A percentile compares a stretch with the other conserved stretches of the same genome.
Conservation (phyloP, 2,888 invertebrate species). For the Chaitophorus viminalis region DNA sequence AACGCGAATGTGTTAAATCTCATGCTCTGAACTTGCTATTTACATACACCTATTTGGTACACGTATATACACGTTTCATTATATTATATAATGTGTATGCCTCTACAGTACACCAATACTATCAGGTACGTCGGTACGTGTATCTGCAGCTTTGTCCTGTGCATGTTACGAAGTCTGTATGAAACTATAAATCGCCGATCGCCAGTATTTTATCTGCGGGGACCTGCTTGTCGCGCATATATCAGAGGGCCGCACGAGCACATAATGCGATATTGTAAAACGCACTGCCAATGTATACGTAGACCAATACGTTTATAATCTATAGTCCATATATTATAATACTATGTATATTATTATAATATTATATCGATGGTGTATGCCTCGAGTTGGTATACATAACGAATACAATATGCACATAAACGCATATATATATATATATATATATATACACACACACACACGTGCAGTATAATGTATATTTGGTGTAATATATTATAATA, state of each 20-base stretch:
- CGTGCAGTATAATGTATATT: background rate
- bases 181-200: conserved; percentile 35
- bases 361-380: background rate
- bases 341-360: too few relatives aligned
- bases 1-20: too few relatives aligned
- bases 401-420: background rate
- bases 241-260: background rate
- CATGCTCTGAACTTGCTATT: too few relatives aligned
- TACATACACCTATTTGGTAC: too few relatives aligned
- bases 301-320: too few relatives aligned
- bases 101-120: background rate
- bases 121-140: conserved; percentile 20
- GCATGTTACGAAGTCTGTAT: background rate
- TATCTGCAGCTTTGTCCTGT: background rate
- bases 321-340: background rate
- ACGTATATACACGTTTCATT: background rate
- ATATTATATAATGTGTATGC: too few relatives aligned
- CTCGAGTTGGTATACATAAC: background rate
- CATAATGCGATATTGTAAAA: background rate
- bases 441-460: too few relatives aligned
- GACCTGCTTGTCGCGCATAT: background rate
- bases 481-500: background rate
- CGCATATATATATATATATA: too few relatives aligned
- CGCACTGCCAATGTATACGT: background rate
- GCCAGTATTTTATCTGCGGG: conserved; percentile 2